Base-by-base conservation (phyloP, 2,888 invertebrate species). In the Diachrysia chrysitis region DNA sequence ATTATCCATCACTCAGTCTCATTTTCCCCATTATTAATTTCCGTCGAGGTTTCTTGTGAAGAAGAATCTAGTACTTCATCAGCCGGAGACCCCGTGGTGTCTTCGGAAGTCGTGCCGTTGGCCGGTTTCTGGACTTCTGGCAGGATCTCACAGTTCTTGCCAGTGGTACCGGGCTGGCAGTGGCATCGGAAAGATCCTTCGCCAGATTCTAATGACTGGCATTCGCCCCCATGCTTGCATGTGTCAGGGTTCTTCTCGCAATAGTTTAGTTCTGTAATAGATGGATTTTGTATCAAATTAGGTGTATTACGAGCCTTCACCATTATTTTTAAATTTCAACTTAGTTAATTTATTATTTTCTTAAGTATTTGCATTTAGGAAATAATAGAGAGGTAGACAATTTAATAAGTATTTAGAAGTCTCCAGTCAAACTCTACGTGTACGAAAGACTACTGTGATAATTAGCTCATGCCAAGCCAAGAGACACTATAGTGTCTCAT, bases 211-310 rank as follows among this genome's bases (percentile, higher is more conserved):
- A 98, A 86, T 57, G 98, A 98, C 63, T 97, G 96, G 89, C 99
- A 99, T 83, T 97, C 97, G 0, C 97, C 98, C 4, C 96, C 97
- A 88, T 99, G 98, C 88, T 96, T 96, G 86, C 99, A 99, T 0
- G 96, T 96, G 60, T 95, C 96, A 0, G 96, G 96, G 87, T 98
- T 97, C 70, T 97, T 97, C 66, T 97, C 97, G 93, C 99, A 99
- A 93, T 97, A 98, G 83, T 97, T 98, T 63, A 83, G 78, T 75
- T 83, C 83, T 83, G 73, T 7, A 59, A 69, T 29, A 9, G n/a
- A 37, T 48, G 23, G 35, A 10, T 10, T 32, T 32, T 10, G 0
- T 10, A 10, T 32, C 10, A 32, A 32, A 32, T 10, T 32, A 32
- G 32, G 32, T 32, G 9, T 0, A 32, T 10, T 5, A 29, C 7